Conservation (phyloP, 1,140 invertebrate species). For the Holcopasites calliopsidis region DNA sequence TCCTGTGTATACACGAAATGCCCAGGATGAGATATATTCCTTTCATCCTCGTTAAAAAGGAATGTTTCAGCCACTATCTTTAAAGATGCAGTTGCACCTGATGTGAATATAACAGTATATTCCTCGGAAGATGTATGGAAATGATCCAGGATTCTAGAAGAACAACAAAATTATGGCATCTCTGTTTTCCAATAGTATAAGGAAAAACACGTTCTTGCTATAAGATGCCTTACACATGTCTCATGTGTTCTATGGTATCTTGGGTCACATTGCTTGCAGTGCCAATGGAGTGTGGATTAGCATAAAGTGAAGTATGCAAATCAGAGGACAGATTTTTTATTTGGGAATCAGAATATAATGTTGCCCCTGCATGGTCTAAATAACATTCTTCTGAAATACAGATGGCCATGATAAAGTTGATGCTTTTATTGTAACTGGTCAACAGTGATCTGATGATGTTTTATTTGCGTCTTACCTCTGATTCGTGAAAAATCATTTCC, state of each 20-base stretch:
- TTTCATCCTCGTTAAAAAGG: slow-evolving; percentile 78
- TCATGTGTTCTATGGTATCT: slow-evolving; percentile 89
- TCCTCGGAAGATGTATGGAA: slow-evolving; percentile 91
- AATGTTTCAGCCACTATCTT: slow-evolving; percentile 93
- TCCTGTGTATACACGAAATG: slow-evolving; percentile 91
- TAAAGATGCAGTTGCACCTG: slow-evolving; percentile 91
- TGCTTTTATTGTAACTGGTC: not conserved
- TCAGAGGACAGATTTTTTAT: slow-evolving; percentile 84
- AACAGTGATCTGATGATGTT: not conserved
- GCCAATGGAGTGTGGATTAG: slow-evolving; percentile 92
- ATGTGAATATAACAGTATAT: slow-evolving; percentile 95
- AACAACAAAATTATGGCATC: not conserved
- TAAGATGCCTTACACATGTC: slow-evolving; percentile 83
- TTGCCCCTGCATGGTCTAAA: slow-evolving; percentile 94
- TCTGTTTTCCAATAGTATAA: not conserved
- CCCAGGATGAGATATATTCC: slow-evolving; percentile 75
- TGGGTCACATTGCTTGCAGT: slow-evolving; percentile 86
- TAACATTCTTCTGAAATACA: slow-evolving; percentile 86
- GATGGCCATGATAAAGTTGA: not conserved
- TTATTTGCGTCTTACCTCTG: slow-evolving; percentile 50
- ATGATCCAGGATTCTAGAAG: slow-evolving; percentile 87
- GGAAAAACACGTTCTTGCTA: too few species aligned
- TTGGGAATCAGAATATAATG: slow-evolving; percentile 89
- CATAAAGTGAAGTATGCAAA: slow-evolving; percentile 86
- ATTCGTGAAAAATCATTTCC: slow-evolving; percentile 65